Percentiles rank a stretch among this genome's conserved stretches.
phyloP scores from a whole-genome alignment of 2,888 invertebrate species.

The Xanthia togata region DNA sequence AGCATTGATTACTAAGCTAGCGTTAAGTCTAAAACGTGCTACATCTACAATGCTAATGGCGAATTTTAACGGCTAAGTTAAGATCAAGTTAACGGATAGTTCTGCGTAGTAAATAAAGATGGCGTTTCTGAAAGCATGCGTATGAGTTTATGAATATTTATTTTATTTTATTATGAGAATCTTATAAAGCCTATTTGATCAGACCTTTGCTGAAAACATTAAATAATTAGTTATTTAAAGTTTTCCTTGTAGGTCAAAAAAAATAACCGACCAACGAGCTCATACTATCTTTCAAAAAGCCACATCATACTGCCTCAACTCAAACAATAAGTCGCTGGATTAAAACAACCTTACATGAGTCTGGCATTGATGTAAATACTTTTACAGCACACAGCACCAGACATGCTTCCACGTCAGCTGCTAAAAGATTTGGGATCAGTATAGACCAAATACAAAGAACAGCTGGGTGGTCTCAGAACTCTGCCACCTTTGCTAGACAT shows the following conservation, averaged over 20 bases:
- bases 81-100: conserved; percentile 15
- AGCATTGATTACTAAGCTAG: conserved; percentile 74
- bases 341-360: too few relatives aligned
- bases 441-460: too few relatives aligned
- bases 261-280: not conserved
- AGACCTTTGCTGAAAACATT: not conserved
- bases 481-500: too few relatives aligned
- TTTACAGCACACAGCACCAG: too few relatives aligned
- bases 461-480: too few relatives aligned
- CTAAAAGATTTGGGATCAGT: too few relatives aligned
- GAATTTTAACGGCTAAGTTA: conserved; percentile 2
- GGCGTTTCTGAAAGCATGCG: not conserved
- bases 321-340: too few relatives aligned
- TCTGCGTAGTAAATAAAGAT: conserved; percentile 17
- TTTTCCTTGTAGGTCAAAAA: not conserved
- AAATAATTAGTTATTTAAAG: not conserved
- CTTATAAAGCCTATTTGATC: not conserved
- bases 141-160: not conserved
- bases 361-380: too few relatives aligned
- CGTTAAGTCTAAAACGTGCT: conserved; percentile 46
- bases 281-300: too few relatives aligned
- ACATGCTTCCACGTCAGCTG: too few relatives aligned
- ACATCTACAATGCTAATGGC: conserved; percentile 14
- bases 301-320: too few relatives aligned
- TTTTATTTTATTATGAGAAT: too few relatives aligned